Conservation (phyloP, 2,797 vertebrate species). For the Gouania willdenowi region DNA sequence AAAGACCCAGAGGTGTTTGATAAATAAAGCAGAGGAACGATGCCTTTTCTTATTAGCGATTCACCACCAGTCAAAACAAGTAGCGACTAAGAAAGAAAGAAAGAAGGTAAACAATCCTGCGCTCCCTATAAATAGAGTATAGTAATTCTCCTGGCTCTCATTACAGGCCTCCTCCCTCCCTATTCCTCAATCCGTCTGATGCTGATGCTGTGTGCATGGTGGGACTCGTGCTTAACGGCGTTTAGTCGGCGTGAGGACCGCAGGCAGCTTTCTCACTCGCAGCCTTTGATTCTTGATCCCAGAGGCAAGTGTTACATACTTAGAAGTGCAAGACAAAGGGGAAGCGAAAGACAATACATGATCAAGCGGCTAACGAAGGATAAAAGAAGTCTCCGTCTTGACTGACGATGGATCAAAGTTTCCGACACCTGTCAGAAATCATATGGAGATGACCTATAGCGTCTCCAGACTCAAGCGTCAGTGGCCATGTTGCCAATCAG, state of each 20-base stretch:
- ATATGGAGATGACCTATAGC: conserved; percentile 46
- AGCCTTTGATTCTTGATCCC: conserved; percentile 61
- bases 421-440: conserved; percentile 26
- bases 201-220: conserved; percentile 35
- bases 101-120: conserved; percentile 59
- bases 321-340: conserved; percentile 6
- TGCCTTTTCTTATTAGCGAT: conserved; percentile 46
- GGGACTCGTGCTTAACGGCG: conserved; percentile 48
- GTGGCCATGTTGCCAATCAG: conserved; percentile 67
- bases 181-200: conserved; percentile 60
- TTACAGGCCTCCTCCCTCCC: conserved; percentile 61
- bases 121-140: conserved; percentile 57
- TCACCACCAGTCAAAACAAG: conserved; percentile 44
- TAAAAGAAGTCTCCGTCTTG: conserved; percentile 14
- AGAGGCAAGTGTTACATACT: conserved; percentile 37
- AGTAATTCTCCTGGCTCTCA: conserved; percentile 67
- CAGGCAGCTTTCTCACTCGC: conserved; percentile 46
- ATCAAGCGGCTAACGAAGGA: conserved; percentile 54
- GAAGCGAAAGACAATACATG: conserved; percentile 33
- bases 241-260: conserved; percentile 65
- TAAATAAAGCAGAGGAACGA: conserved; percentile 9
- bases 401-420: conserved; percentile 10
- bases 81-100: conserved; percentile 47
- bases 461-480: conserved; percentile 44
- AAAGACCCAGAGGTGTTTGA: conserved; percentile 5